These are phyloP conservation scores for Drosophila mimica DNA, from an alignment of 2,888 invertebrate genomes.

Conservation along the genomic window DNA sequence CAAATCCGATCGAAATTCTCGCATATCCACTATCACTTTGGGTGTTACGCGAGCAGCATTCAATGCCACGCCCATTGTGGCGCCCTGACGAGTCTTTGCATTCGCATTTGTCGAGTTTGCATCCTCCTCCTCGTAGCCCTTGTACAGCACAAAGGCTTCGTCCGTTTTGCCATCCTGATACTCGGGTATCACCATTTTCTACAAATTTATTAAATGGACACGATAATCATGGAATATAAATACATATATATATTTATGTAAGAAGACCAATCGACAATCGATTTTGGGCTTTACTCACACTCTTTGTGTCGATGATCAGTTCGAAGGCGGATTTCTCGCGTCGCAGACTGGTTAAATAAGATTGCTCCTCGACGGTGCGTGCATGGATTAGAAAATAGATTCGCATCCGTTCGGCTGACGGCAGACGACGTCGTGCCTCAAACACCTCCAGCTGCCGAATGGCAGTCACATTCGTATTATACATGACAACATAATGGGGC, in stretches of 20 bases:
- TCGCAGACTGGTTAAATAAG: conserved; percentile 94
- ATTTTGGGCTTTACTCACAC: conserved; percentile 87
- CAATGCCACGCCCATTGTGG: conserved; percentile 59
- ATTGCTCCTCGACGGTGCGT: conserved; percentile 98
- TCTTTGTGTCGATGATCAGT: conserved; percentile 94
- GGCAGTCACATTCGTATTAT: conserved; percentile 94
- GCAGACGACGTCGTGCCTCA: conserved; percentile 87
- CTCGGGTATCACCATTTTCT: conserved; percentile 94
- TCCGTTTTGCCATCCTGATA: conserved; percentile 95
- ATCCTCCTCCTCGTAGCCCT: conserved; percentile 71
- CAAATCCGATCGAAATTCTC: conserved; percentile 98
- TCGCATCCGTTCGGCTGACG: conserved; percentile 86
- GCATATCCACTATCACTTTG: conserved; percentile 95
- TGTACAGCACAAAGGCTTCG: conserved; percentile 85
- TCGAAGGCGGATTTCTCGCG: conserved; percentile 98
- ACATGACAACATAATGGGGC: conserved; percentile 95
- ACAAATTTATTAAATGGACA: conserved; percentile 46
- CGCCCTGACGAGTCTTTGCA: conserved; percentile 88
- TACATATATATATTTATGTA: not conserved
- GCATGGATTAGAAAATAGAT: conserved; percentile 96
- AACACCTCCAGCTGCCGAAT: conserved; percentile 96
- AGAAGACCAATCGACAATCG: too few relatives aligned
- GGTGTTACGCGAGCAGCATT: conserved; percentile 71
- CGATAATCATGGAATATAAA: not conserved
- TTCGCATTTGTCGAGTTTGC: conserved; percentile 85